Percentiles rank a stretch among this genome's conserved stretches.
Conservation (phyloP, 2,113 vertebrate species). For the Connochaetes taurinus region DNA sequence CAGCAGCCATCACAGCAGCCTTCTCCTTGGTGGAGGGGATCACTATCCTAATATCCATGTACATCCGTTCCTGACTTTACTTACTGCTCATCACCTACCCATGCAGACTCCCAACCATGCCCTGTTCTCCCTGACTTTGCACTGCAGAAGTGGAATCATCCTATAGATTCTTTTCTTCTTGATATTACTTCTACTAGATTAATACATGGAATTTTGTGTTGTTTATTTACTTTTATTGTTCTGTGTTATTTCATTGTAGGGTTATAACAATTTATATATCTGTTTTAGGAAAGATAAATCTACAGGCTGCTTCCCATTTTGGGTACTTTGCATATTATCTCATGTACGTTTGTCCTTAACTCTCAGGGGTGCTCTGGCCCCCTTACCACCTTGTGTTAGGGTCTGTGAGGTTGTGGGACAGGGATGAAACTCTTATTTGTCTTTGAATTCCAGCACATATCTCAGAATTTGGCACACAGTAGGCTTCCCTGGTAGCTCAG, state of each 20-base stretch:
- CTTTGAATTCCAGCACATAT: not conserved
- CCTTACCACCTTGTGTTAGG: fast-evolving
- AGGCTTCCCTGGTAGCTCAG: not conserved
- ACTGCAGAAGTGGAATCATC: not conserved
- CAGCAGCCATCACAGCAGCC: fast-evolving
- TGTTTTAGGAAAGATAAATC: not conserved
- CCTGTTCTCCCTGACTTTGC: not conserved
- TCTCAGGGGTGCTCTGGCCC: fast-evolving
- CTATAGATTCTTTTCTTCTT: not conserved
- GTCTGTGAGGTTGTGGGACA: not conserved
- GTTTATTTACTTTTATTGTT: not conserved
- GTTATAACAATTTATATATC: not conserved
- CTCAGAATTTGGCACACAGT: not conserved
- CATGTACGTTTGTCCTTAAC: fast-evolving
- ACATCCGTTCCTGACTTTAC: not conserved
- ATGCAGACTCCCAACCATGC: not conserved
- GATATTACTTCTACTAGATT: not conserved
- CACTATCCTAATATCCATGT: not conserved
- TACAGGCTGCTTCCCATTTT: not conserved
- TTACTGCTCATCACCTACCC: not conserved
- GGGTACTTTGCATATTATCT: not conserved
- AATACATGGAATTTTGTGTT: not conserved
- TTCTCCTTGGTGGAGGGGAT: not conserved
- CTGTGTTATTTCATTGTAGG: not conserved
- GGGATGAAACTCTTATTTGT: not conserved